Base-by-base conservation (phyloP, 2,113 vertebrate species). In the Progne subis region DNA sequence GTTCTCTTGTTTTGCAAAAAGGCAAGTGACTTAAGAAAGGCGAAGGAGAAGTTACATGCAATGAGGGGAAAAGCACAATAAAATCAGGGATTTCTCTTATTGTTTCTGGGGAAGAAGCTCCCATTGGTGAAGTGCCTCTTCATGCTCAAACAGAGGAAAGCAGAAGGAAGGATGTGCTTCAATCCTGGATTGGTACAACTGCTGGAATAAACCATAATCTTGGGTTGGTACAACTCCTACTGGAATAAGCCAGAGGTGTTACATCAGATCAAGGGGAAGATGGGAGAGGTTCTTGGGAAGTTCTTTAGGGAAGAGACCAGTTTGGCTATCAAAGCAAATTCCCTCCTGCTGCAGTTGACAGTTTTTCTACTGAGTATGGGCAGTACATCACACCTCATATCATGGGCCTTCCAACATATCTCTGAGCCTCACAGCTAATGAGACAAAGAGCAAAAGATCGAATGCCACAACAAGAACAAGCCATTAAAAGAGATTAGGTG, bases 1-100 rank as follows among this genome's bases (percentile, higher is more conserved):
- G 20, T 81, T 50, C 46, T 85, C 70, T 78, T 81, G 76, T 74
- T 82, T 91, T 92, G 49, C 61, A 82, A 55, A 86, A 84, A 89
- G n/a, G 39, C 21, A 8, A 74, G 50, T 57, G 56, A 86, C 34
- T 86, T 39, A 29, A 67, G 71, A 69, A 83, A 83, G n/a, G 59
- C 44, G 52, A 50, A 89, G 39, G 44, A 86, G 41, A 78, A 90
- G 56, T 39, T 49, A 8, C 3, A 5, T 80, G 12, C 7, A 4
- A 10, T 37, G 59, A 74, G 9, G 17, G 17, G 37, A 7, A 74
- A 85, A 70, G 37, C 59, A 41, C 21, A 74, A 6, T 23, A 55
- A 72, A 65, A 77, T 29, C 37, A 71, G 61, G 41, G 52, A 76
- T 78, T 92, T 96, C 13, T 80, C 32, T 80, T 70, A 28, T 19